Evolutionary conservation across 2,113 vertebrate genomes (phyloP), one percentile per base, ranked within the genome.

Genomic region (Gadus macrocephalus): DNA sequence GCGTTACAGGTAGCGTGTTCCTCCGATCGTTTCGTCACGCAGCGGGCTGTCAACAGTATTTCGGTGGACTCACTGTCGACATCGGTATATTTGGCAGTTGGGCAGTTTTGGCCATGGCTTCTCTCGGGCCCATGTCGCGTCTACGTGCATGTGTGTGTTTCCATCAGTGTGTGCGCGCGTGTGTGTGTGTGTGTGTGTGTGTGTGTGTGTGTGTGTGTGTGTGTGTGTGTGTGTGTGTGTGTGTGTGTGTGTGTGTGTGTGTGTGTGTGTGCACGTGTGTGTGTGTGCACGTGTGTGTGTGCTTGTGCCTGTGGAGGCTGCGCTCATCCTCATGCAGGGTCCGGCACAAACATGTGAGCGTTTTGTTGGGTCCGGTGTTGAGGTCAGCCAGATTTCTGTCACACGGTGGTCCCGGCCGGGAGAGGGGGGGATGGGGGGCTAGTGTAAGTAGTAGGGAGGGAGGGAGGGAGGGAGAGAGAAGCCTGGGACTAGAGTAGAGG

Each of bases 11-110:
- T 78, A 78, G 71, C 62, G 61, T n/a, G 58, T 69, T 73, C 71
- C 42, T 74, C 73, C 78, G 74, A 67, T 71, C 75, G 78, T 80
- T 83, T 84, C 27, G 69, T 68, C 76, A 76, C n/a, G 3, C 72
- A 58, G 78, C 42, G 8, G 28, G 77, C 76, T 70, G 73, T 82
- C 78, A 83, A 83, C 83, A 78, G 73, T 80, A 78, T 75, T 76
- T 49, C 12, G 42, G 42, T 49, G 42, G 11, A 49, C 42, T 49
- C 42, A 49, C 42, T 49, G 42, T 49, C 42, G 42, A 49, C 73
- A 73, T 82, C 84, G 77, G 73, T 83, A 81, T 83, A 86, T 78
- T 82, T 83, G 87, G 83, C 84, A 79, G 66, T 49, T 49, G 42
- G 78, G 74, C 70, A 78, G 78, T 80, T 83, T 81, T 80, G 74